Evolutionary conservation across 2,797 vertebrate genomes (phyloP).

Genomic region (Characodon lateralis): DNA sequence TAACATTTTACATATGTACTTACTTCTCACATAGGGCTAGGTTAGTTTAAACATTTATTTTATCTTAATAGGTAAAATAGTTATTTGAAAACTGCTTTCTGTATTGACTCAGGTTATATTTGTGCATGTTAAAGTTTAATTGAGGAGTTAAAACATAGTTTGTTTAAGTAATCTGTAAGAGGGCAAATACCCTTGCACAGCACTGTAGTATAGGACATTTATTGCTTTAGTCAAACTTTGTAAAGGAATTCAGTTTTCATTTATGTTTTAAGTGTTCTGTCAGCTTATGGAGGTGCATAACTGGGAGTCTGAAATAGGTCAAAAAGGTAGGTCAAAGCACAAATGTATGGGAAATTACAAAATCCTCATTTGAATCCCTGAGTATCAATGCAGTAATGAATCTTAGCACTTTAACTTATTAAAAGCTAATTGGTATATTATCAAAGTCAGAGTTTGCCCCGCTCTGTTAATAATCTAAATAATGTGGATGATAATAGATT

Average conservation of each 20-base stretch:
- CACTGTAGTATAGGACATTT: not conserved
- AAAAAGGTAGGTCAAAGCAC: not conserved
- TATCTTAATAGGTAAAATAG: not conserved
- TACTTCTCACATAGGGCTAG: no score
- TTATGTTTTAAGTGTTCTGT: not conserved
- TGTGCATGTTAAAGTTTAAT: not conserved
- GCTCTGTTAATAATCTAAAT: not conserved
- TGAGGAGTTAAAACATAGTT: not conserved
- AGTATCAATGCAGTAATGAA: not conserved
- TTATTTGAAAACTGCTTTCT: not conserved
- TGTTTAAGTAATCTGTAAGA: not conserved
- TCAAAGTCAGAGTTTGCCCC: not conserved
- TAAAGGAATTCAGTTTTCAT: not conserved
- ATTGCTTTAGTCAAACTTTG: not conserved
- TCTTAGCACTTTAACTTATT: accelerated
- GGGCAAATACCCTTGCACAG: not conserved
- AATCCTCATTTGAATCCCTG: not conserved
- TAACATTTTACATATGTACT: no score
- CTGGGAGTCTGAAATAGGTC: not conserved
- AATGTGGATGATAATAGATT: not conserved
- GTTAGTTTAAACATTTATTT: not conserved
- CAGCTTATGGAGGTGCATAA: not conserved
- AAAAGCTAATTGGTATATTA: not conserved
- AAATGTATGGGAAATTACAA: not conserved
- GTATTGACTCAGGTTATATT: not conserved